Base-by-base conservation (phyloP, 2,888 invertebrate species). In the Hemaris fuciformis region DNA sequence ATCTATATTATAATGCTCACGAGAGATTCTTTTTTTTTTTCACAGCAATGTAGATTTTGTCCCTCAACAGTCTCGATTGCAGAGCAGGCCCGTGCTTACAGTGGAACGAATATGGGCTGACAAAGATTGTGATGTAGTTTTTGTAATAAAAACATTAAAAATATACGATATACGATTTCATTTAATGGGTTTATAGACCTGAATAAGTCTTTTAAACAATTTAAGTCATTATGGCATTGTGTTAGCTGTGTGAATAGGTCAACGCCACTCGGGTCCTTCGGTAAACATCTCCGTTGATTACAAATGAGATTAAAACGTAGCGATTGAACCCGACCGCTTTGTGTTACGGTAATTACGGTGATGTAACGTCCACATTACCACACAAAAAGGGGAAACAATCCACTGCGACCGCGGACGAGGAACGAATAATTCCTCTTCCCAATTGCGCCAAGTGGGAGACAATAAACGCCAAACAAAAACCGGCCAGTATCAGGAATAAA, bases 231-330 rank as follows among this genome's bases (percentile, higher is more conserved):
- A 3, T 3, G 31, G 18, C 53, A 10, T 31, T 8, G 15, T 53
- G 2, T 48, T 23, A 20, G 6, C 45, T 18, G 18, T 27, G 15
- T 2, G 10, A 31, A 25, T 7, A 15, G 18, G 73, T 76, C 76
- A 73, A 76, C 76, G 75, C 75, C 75, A 71, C 66, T 13, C 65
- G 62, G 61, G 53, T 64, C 70, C 72, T 74, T 71, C 64, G 48
- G 66, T 65, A 70, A 70, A 72, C 74, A 73, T 69, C 69, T 68
- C 68, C 69, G 75, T 76, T 77, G 73, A 80, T 81, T 82, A 74
- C 71, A 74, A 83, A 83, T 79, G 67, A 74, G 73, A 79, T 81
- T 79, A 77, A 74, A 80, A 75, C 72, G 70, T 79, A 73, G 66
- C 69, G 69, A 71, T 73, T 73, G 68, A 73, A 69, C 71, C 71